These are phyloP conservation scores for Theristicus caerulescens DNA, from an alignment of 2,113 vertebrate genomes.

Conservation along the genomic window DNA sequence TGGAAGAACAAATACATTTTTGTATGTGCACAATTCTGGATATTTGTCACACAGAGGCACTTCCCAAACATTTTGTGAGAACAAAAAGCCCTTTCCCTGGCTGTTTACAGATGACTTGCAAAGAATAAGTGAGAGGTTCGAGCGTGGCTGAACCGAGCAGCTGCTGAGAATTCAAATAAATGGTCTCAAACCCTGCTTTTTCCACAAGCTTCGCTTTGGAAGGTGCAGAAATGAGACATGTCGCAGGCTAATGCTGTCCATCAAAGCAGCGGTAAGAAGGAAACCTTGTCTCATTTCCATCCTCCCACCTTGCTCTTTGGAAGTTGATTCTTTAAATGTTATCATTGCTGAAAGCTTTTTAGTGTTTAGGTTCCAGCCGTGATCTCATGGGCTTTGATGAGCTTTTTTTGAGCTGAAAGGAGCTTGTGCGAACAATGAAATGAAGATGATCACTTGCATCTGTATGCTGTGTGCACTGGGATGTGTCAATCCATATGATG, in stretches of 20 bases:
- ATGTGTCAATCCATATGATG: not conserved
- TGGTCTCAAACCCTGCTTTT: not conserved
- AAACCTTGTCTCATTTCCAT: not conserved
- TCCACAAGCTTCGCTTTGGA: not conserved
- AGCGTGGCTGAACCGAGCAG: not conserved
- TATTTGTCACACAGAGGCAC: not conserved
- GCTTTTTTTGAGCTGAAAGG: not conserved
- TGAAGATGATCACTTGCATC: not conserved
- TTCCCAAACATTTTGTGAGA: constrained; percentile 15
- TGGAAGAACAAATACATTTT: not conserved
- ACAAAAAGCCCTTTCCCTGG: constrained; percentile 35
- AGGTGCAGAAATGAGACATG: not conserved
- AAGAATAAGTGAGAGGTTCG: not conserved
- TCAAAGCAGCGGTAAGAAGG: not conserved
- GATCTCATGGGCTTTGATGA: not conserved
- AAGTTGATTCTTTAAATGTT: not conserved
- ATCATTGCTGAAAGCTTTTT: not conserved
- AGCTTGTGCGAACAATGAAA: not conserved
- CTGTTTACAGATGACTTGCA: constrained; percentile 49
- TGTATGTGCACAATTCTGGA: not conserved
- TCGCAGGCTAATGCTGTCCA: not conserved
- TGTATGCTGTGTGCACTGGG: not conserved
- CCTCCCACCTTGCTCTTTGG: not conserved
- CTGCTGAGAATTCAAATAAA: not conserved
- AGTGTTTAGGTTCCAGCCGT: not conserved